Conservation (phyloP, 2,888 invertebrate species). For the Boloria euphrosyne region DNA sequence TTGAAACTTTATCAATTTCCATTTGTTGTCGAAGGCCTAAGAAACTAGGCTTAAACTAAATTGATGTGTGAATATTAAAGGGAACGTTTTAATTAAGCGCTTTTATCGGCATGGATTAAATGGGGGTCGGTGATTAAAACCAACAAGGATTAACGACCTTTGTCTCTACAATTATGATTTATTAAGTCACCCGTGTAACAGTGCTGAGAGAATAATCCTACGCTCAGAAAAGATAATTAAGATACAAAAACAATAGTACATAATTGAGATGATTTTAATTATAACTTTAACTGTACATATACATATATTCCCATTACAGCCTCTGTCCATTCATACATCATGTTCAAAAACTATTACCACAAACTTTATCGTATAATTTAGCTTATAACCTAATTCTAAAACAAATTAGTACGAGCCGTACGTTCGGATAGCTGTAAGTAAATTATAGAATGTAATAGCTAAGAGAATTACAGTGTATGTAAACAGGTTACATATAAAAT, state of each 20-base stretch:
- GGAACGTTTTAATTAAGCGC: slow-evolving; percentile 69
- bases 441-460: neutral
- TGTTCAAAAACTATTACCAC: neutral
- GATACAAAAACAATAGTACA: slow-evolving; percentile 27
- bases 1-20: slow-evolving; percentile 11
- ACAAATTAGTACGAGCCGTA: neutral
- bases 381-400: slow-evolving; percentile 3
- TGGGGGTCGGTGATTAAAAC: slow-evolving; percentile 68
- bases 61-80: slow-evolving; percentile 39
- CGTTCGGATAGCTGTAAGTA: neutral
- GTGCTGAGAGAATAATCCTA: slow-evolving; percentile 28
- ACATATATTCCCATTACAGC: neutral
- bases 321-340: slow-evolving; percentile 2
- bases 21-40: slow-evolving; percentile 20
- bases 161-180: slow-evolving; percentile 72
- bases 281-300: slow-evolving; percentile 17
- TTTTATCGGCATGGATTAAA: slow-evolving; percentile 68
- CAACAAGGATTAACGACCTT: slow-evolving; percentile 71
- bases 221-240: slow-evolving; percentile 25
- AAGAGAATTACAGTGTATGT: too few species aligned
- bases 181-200: slow-evolving; percentile 53
- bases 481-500: too few species aligned
- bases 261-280: slow-evolving; percentile 29
- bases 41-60: slow-evolving; percentile 34
- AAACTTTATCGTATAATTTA: slow-evolving; percentile 12